These are phyloP conservation scores for Metacarcinus magister DNA, from an alignment of 2,888 invertebrate species.

Conservation along the genomic window DNA sequence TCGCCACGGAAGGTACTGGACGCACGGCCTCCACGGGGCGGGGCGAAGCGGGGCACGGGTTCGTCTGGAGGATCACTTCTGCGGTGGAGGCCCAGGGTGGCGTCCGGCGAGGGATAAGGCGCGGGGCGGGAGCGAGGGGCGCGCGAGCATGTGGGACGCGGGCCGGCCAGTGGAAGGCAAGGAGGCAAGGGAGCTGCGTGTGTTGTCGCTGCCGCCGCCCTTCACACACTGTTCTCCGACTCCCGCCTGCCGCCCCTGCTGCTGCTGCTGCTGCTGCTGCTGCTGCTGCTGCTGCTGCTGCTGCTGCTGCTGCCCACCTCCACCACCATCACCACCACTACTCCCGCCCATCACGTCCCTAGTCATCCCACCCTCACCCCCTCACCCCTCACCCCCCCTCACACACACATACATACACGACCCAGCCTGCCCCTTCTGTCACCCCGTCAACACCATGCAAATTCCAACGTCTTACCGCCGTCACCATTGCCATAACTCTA, in stretches of 20 bases:
- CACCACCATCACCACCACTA: slow-evolving; percentile 6
- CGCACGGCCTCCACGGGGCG: not conserved
- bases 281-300: not conserved
- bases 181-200: not conserved
- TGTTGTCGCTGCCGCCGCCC: slow-evolving; percentile 68
- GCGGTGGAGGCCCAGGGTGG: not conserved
- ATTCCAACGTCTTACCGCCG: not conserved
- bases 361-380: not conserved
- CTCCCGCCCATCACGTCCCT: not conserved
- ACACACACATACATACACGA: not conserved
- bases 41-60: not conserved
- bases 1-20: not conserved
- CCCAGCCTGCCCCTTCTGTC: not conserved
- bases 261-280: not conserved
- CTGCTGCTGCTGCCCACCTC: not conserved
- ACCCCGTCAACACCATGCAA: not conserved
- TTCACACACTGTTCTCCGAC: slow-evolving; percentile 69
- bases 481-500: slow-evolving; percentile 16
- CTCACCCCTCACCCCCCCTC: not conserved
- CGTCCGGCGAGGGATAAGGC: slow-evolving; percentile 27
- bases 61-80: not conserved
- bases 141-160: not conserved
- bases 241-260: not conserved
- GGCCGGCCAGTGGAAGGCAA: not conserved
- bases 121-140: not conserved